Base-by-base conservation (phyloP, 2,797 vertebrate genomes). In the Lacerta agilis region DNA sequence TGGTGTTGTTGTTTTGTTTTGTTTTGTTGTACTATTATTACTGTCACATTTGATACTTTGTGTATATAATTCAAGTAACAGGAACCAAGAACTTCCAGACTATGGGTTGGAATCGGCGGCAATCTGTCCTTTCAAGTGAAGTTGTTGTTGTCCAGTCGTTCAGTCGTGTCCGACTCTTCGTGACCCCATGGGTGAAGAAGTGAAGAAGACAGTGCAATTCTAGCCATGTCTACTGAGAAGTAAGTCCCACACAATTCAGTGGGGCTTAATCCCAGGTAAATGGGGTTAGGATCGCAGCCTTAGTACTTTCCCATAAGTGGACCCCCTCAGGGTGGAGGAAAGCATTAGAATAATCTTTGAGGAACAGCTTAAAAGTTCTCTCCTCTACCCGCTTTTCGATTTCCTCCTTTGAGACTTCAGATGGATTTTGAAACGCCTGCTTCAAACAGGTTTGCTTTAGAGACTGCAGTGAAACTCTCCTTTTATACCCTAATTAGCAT, bases 401-500 rank as follows among this genome's bases (percentile, higher is more conserved):
- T 64, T 64, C 23, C 43, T 80, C 25, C 77, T 77, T 71, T 80
- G 3, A 29, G 71, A 82, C 82, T 79, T 61, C 7, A 93, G 3
- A 1, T 76, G 45, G 3, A n/a, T 10, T 75, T 55, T 85, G 29
- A 79, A 82, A 15, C 1, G 1, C 27, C 69, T 61, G 36, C 17
- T 71, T 82, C 64, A 75, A 1, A 4, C 13, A 86, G 43, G 3
- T 55, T 77, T 45, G 45, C 58, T 83, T 85, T 71, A 76, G 87
- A 75, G 85, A 36, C 77, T 82, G 8, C 29, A 61, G 4, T 69
- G 49, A 0, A 0, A 29, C 76, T 61, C 81, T 86, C 29, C 55
- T 7, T 86, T 69, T 78, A 29, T 23, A 76, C 25, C 90, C 83
- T 82, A 80, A 49, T 18, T 84, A 72, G 13, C 55, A 86, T 27